phyloP scores from a whole-genome alignment of 2,113 vertebrate species.

The Empidonax traillii region DNA sequence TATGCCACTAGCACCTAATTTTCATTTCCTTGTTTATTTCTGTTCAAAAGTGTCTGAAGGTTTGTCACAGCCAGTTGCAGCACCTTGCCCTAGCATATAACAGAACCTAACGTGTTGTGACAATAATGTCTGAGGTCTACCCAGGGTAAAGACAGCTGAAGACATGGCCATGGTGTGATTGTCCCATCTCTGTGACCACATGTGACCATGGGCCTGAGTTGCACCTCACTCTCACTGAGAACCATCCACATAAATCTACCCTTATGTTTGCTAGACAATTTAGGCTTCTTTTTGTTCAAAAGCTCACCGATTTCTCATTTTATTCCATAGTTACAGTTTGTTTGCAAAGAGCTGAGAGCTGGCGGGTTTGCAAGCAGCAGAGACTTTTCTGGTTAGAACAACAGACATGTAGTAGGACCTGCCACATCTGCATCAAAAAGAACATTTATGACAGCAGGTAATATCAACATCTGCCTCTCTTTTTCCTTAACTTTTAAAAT shows the following conservation, averaged over 20 bases:
- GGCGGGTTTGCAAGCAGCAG: not conserved
- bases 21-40: not conserved
- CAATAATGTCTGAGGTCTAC: not conserved
- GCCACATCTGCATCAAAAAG: not conserved
- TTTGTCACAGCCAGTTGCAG: not conserved
- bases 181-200: not conserved
- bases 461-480: not conserved
- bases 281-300: not conserved
- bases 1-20: not conserved
- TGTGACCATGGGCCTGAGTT: fast-evolving
- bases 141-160: not conserved
- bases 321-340: not conserved
- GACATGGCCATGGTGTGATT: not conserved
- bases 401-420: not conserved
- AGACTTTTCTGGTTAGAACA: not conserved
- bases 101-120: not conserved
- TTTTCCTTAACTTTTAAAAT: not conserved
- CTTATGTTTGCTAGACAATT: not conserved
- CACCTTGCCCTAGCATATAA: not conserved
- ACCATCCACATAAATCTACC: not conserved
- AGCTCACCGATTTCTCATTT: not conserved
- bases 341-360: not conserved
- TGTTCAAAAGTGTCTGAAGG: not conserved
- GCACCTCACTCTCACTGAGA: not conserved
- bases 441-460: not conserved